phyloP scores from a whole-genome alignment of 1,140 invertebrate species.

The Trichomalopsis sarcophagae region DNA sequence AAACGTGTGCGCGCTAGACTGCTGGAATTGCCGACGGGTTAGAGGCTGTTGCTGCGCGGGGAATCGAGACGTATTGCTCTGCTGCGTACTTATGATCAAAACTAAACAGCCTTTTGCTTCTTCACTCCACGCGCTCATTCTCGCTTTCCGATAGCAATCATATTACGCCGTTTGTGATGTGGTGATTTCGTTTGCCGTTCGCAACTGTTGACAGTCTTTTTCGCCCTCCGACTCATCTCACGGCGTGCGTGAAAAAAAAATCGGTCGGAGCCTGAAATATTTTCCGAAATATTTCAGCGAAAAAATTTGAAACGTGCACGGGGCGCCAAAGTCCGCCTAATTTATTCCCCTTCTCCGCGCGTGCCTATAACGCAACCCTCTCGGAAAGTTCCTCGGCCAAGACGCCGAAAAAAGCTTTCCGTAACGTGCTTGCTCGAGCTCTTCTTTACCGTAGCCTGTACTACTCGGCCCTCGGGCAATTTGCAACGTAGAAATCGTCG shows the following conservation, averaged over 20 bases:
- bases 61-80: conserved; percentile 16
- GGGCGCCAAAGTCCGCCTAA: background rate
- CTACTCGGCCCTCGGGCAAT: background rate
- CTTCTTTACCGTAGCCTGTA: background rate
- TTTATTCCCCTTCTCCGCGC: background rate
- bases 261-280: too few relatives aligned
- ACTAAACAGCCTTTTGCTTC: conserved; percentile 8
- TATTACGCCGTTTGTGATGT: too few relatives aligned
- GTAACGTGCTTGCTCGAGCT: background rate
- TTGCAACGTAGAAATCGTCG: conserved; percentile 2
- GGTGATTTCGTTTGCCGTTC: too few relatives aligned
- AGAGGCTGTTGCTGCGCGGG: background rate
- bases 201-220: too few relatives aligned
- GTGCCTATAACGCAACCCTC: background rate
- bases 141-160: too few relatives aligned
- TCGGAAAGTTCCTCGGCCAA: background rate
- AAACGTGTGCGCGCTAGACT: conserved; percentile 36
- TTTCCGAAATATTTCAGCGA: too few relatives aligned
- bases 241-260: too few relatives aligned
- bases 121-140: background rate
- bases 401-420: background rate
- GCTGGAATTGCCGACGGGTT: conserved; percentile 24
- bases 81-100: conserved; percentile 10
- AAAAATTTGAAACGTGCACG: background rate
- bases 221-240: too few relatives aligned